Base-by-base conservation (phyloP, 2,888 invertebrate species). In the Spisula solida region DNA sequence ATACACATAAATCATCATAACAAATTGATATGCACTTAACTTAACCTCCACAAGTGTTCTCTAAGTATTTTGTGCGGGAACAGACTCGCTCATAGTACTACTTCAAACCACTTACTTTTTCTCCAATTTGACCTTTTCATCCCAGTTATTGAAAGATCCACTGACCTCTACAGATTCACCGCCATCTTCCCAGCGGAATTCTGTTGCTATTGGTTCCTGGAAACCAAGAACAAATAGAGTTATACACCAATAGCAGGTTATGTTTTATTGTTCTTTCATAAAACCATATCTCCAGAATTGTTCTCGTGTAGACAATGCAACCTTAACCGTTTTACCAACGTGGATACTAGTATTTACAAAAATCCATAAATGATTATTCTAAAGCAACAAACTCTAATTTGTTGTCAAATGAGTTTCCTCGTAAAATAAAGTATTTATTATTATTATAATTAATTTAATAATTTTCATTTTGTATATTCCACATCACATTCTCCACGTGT, bases 131-230 rank as follows among this genome's bases (percentile, higher is more conserved):
- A 94, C 89, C 86, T 95, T 92, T 79, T 95, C 95, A 56, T 92
- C 93, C 95, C 95, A 95, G 83, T 93, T 91, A 85, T 94, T 94
- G 90, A 95, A 95, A 29, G 95, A 93, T 10, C 95, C 95, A 34
- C 92, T 89, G 41, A 95, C 90, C 66, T 93, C 91, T 4, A 95
- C 95, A 41, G 70, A 93, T n/a, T 95, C 94, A 51, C 94, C 95
- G 10, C 90, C 94, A 78, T 93, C 92, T 55, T 94, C 94, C 95
- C 95, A 95, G 88, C 86, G 88, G 83, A 95, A 94, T 82, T 95
- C 94, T 70, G 92, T 93, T 34, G 93, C 78, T 66, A 92, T 87
- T 84, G 90, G 93, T 0, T 48, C 48, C 87, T 89, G 79, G n/a
- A 78, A 83, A 66, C 8, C 8, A 20, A 10, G 60, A 10, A 66